Evolutionary conservation across 1,140 invertebrate genomes (phyloP), one percentile per base, ranked within the genome.

Genomic region (Drosophila pandora): DNA sequence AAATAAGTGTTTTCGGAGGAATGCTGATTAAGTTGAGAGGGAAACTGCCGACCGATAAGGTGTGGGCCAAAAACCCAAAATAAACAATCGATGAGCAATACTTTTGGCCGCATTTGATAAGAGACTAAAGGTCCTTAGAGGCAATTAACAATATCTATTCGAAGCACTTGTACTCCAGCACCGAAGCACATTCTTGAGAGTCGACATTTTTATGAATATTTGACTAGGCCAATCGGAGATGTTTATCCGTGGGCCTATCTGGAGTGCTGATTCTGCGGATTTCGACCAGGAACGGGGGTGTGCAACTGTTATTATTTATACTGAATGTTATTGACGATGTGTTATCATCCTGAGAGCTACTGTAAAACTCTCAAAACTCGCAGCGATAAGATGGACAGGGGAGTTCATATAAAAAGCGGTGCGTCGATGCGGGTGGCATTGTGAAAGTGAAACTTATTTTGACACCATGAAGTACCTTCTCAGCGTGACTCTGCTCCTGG

Each of bases 381-480:
- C 9, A 8, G 21, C 13, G 45, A 25, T 56, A 80, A 83, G 83
- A 79, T 21, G 43, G 3, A 8, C 43, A 45, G 58, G 68, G 78
- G 64, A 76, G 64, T 54, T 13, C 58, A 49, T 85, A 85, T 78
- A 87, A 81, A 47, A 57, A 50, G 47, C 4, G 13, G 5, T 47
- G 9, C 30, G 0, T 22, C 28, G 22, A 25, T 39, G 10, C n/a
- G 32, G 43, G 32, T 21, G 59, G 28, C 61, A 81, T 62, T 83
- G 78, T 82, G 79, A 87, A 87, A 87, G 82, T 87, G 62, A 85
- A 88, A 88, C 48, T 59, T 41, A 47, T 53, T 50, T 32, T n/a
- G 2, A 23, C 37, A 72, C 32, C 52, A 83, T 88, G 84, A 88
- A 89, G 68, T 88, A 61, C 54, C 56, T 79, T 32, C 59, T 87